These are phyloP conservation scores for Gallirallus australis DNA, from an alignment of 2,797 vertebrate genomes.

Conservation along the genomic window DNA sequence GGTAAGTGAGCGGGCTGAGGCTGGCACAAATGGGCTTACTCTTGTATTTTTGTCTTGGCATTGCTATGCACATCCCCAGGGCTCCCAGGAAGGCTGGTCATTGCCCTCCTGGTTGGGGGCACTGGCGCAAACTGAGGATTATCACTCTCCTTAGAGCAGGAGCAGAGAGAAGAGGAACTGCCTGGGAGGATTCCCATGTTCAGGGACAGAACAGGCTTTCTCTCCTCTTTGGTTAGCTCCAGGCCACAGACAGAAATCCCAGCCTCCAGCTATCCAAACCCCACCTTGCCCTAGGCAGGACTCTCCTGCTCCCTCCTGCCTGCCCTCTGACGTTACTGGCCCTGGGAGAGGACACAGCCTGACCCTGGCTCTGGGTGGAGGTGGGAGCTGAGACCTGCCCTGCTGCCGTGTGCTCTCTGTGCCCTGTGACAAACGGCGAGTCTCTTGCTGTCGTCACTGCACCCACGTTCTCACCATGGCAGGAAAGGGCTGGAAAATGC, in stretches of 20 bases:
- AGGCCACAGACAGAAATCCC: neutral
- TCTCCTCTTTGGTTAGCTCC: neutral
- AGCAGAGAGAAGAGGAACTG: neutral
- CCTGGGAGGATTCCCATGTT: accelerated
- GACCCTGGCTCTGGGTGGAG: neutral
- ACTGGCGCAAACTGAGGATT: neutral
- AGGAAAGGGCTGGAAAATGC: conserved; percentile 68
- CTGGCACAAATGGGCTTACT: neutral
- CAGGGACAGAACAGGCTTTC: neutral
- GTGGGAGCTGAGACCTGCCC: conserved; percentile 5
- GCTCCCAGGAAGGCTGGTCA: neutral
- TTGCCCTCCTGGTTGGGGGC: neutral
- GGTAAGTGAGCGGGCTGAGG: neutral
- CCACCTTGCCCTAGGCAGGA: neutral
- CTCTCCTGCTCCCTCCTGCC: neutral
- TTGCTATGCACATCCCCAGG: accelerated
- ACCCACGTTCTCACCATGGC: neutral
- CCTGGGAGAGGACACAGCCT: neutral
- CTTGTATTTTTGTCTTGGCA: neutral
- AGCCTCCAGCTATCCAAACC: neutral
- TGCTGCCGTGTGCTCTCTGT: neutral
- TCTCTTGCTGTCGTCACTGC: neutral
- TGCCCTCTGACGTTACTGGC: neutral
- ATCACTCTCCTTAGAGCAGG: neutral
- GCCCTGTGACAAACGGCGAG: neutral